Conservation (phyloP, 2,113 vertebrate species). For the Chrysemys picta region DNA sequence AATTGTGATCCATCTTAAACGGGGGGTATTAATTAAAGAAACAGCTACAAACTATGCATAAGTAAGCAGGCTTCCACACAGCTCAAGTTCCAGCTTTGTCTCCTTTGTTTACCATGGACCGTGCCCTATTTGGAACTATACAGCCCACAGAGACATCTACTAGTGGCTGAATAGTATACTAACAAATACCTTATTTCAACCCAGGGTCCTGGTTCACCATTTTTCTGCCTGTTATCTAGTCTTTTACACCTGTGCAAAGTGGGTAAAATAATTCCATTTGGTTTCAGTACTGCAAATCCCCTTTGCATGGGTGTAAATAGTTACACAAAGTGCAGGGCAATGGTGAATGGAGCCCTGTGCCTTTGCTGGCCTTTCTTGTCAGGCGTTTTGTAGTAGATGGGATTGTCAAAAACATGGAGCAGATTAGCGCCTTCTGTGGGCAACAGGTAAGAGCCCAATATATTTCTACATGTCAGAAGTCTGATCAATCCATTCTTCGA, state of each 20-base stretch:
- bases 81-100: neutral
- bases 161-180: neutral
- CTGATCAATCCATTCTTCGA: neutral
- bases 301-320: neutral
- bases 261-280: neutral
- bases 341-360: neutral
- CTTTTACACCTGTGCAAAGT: neutral
- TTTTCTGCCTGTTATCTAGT: neutral
- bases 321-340: neutral
- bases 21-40: neutral
- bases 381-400: too few relatives aligned
- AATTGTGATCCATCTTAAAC: neutral
- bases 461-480: neutral
- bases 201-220: neutral
- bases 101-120: neutral
- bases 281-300: neutral
- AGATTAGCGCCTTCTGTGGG: neutral
- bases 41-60: neutral
- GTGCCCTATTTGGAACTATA: neutral
- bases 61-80: neutral
- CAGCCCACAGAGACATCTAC: neutral
- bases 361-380: neutral
- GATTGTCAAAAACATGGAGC: neutral
- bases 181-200: neutral
- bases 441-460: neutral